Conservation (phyloP, 1,140 invertebrate species). For the Liolophura sinensis region DNA sequence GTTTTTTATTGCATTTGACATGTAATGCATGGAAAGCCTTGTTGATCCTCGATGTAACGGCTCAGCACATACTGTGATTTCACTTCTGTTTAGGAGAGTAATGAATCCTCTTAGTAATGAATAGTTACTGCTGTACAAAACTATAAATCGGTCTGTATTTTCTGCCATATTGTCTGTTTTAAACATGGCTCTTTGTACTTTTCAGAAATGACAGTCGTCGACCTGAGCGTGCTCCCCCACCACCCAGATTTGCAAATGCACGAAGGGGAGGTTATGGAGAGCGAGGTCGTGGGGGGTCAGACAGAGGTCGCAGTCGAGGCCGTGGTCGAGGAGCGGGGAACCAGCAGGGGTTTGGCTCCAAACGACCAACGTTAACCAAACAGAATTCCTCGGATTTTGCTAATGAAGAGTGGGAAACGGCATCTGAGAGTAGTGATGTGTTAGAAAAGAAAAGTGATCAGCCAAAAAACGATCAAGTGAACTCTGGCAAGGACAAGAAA, state of each 20-base stretch:
- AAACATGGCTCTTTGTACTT: no score
- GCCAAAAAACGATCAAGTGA: constrained; percentile 47
- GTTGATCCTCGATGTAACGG: no score
- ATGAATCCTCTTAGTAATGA: no score
- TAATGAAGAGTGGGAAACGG: constrained; percentile 67
- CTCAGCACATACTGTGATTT: no score
- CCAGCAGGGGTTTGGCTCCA: constrained; percentile 17
- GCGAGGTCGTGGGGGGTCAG: constrained; percentile 30
- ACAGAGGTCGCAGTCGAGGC: constrained; percentile 37
- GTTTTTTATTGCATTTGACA: no score
- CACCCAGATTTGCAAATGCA: constrained; percentile 39
- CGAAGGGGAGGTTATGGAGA: constrained; percentile 32
- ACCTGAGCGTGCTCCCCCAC: constrained; percentile 43
- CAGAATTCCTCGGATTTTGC: constrained; percentile 61
- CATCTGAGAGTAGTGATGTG: constrained; percentile 67
- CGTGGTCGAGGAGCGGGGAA: constrained; percentile 42
- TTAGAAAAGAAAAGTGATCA: constrained; percentile 43
- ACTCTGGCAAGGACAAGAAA: constrained; percentile 40
- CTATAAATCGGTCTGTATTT: no score
- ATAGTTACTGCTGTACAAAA: no score
- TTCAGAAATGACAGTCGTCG: constrained; percentile 15
- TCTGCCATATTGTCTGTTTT: no score
- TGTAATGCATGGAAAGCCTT: no score
- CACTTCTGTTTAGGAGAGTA: no score
- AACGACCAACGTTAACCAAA: constrained; percentile 50